Conservation (phyloP, 1,140 invertebrate species). For the Trinorchestia longiramus region DNA sequence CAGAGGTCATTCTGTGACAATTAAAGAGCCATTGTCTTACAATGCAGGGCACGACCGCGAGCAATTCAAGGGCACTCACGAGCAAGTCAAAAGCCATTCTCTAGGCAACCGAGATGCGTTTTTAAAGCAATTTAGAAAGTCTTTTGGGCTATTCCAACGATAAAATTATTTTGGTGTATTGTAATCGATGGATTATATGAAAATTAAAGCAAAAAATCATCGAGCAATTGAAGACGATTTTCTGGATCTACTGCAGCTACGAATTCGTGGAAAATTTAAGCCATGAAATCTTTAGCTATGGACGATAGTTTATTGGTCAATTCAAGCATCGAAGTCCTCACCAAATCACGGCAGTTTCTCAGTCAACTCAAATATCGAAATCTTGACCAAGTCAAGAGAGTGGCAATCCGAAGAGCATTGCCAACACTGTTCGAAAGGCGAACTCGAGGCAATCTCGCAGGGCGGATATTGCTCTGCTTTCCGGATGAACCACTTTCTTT, state of each 20-base stretch:
- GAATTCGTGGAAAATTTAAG: background rate
- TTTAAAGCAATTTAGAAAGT: background rate
- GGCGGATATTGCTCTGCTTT: background rate
- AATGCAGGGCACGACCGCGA: background rate
- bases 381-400: background rate
- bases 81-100: background rate
- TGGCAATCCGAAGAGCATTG: background rate
- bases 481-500: background rate
- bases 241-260: background rate
- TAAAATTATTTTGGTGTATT: background rate
- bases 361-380: background rate
- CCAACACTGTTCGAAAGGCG: background rate
- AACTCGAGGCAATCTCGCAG: background rate
- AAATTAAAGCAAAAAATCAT: background rate
- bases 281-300: background rate
- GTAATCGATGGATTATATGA: background rate
- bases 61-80: background rate
- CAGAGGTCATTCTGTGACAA: background rate
- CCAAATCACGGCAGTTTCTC: background rate
- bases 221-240: background rate
- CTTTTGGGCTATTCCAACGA: background rate
- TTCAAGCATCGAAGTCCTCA: background rate
- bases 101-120: background rate
- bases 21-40: background rate
- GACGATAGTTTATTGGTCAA: background rate